Conservation (phyloP, 2,797 vertebrate species). For the Lacerta viridis region DNA sequence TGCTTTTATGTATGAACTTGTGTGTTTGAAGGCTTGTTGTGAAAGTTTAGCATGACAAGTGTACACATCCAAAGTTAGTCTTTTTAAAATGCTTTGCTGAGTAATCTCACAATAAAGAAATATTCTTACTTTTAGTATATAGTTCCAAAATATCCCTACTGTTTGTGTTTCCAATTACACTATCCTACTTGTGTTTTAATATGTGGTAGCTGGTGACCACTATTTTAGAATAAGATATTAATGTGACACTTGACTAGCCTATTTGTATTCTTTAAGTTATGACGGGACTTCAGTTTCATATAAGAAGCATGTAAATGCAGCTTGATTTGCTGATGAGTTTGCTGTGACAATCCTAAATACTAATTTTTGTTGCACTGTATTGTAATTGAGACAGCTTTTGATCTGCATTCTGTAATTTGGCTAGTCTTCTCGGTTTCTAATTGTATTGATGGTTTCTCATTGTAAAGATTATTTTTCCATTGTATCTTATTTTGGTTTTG, state of each 20-base stretch:
- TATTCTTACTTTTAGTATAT: not conserved
- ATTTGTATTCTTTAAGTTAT: not conserved
- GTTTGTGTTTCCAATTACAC: not conserved
- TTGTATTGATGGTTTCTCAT: not conserved
- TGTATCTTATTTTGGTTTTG: not conserved
- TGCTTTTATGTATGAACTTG: not conserved
- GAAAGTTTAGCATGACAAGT: not conserved
- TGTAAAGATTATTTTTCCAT: not conserved
- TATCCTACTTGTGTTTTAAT: not conserved
- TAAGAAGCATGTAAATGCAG: not conserved
- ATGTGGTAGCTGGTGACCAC: not conserved
- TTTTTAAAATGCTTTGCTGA: not conserved
- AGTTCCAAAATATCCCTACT: not conserved
- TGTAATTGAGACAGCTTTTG: not conserved
- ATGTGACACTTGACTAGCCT: not conserved
- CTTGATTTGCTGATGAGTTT: not conserved
- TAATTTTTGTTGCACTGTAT: not conserved
- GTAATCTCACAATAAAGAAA: not conserved
- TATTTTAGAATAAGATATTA: not conserved
- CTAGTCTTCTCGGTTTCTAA: not conserved
- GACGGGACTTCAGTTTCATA: not conserved
- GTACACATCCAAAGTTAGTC: not conserved
- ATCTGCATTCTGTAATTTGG: not conserved
- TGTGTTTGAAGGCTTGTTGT: not conserved
- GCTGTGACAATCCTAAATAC: not conserved